phyloP scores from a whole-genome alignment of 2,113 vertebrate genomes.

The Periophthalmodon schlosseri region DNA sequence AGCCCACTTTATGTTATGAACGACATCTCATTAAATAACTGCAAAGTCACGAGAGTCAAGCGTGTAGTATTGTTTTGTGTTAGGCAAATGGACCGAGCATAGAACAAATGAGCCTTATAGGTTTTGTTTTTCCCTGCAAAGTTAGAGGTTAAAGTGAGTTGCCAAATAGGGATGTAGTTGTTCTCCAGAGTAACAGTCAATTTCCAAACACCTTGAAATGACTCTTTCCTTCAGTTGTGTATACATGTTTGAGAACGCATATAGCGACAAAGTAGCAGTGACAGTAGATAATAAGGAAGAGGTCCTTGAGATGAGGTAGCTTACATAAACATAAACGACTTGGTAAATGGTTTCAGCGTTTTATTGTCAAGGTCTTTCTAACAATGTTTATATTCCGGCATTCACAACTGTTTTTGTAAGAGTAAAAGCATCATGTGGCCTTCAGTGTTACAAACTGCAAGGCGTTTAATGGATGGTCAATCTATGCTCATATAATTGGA shows the following conservation, averaged over 20 bases:
- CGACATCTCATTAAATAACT: constrained; percentile 20
- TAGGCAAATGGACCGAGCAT: neutral
- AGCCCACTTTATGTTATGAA: constrained; percentile 22
- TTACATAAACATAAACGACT: constrained; percentile 7
- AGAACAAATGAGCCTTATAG: constrained; percentile 21
- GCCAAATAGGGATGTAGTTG: neutral
- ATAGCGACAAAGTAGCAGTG: constrained; percentile 4
- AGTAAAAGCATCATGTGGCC: neutral
- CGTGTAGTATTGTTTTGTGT: constrained; percentile 13
- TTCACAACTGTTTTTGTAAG: neutral
- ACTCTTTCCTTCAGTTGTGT: neutral
- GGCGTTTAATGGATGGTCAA: neutral
- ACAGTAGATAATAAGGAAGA: constrained; percentile 6
- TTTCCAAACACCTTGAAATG: neutral
- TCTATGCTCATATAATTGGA: neutral
- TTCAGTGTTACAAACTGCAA: neutral
- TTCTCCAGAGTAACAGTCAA: neutral
- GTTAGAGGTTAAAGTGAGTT: neutral
- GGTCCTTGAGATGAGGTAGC: constrained; percentile 10
- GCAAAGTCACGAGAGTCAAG: constrained; percentile 29
- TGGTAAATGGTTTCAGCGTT: constrained; percentile 1
- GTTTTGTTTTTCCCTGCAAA: constrained; percentile 7
- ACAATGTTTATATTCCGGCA: neutral
- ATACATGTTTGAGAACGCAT: constrained; percentile 1
- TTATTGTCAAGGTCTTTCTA: constrained; percentile 25